Conservation (phyloP, 2,797 vertebrate genomes). For the Emydoidea blandingii region DNA sequence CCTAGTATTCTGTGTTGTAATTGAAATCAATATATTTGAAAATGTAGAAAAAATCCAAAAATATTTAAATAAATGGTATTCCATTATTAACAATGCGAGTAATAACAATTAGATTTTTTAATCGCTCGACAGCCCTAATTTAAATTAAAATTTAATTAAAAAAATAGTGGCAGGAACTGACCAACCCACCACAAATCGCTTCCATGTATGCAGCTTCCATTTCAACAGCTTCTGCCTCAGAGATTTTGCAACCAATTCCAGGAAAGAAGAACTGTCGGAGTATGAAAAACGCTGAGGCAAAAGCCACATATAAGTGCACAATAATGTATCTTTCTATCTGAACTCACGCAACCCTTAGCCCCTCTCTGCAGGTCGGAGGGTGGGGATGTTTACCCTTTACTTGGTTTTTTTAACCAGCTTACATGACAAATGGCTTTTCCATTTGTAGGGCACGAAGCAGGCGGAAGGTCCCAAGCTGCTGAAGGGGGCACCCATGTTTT, state of each 20-base stretch:
- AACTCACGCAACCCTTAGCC: not conserved
- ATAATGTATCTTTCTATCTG: not conserved
- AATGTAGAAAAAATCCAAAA: too few relatives aligned
- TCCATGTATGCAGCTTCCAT: not conserved
- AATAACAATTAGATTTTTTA: too few relatives aligned
- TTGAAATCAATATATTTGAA: too few relatives aligned
- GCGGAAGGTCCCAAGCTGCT: not conserved
- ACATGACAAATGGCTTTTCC: not conserved
- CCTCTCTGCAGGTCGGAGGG: not conserved
- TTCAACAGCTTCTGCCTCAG: not conserved
- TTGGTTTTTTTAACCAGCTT: not conserved
- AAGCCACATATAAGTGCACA: not conserved
- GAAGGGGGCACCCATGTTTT: not conserved
- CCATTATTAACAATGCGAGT: too few relatives aligned
- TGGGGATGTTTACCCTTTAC: not conserved
- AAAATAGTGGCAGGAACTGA: not conserved
- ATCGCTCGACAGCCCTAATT: not conserved
- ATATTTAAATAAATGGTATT: too few relatives aligned
- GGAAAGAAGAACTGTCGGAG: not conserved
- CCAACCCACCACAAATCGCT: not conserved
- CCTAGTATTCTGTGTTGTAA: too few relatives aligned
- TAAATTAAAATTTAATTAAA: not conserved
- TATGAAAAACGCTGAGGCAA: not conserved
- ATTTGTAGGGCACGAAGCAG: not conserved
- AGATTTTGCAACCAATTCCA: not conserved